Evolutionary conservation across 2,888 invertebrate genomes (phyloP).

Genomic region (Leptarthrus brevirostris): DNA sequence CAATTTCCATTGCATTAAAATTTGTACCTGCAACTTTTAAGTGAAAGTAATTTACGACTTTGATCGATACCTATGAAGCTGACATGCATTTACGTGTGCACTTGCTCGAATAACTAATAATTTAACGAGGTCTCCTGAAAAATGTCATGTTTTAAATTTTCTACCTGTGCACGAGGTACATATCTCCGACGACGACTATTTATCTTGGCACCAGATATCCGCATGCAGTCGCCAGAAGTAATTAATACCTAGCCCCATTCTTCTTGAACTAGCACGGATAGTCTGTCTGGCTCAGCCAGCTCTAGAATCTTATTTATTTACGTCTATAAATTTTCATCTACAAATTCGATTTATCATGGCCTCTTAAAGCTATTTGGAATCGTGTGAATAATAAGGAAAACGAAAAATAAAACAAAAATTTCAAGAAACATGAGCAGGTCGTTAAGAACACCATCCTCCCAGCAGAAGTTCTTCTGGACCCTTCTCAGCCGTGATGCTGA

Average conservation of each 20-base stretch:
- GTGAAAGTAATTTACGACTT: conserved; percentile 28
- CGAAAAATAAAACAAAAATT: conserved; percentile 16
- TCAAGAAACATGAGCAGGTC: conserved; percentile 46
- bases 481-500: not conserved
- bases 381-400: conserved; percentile 48
- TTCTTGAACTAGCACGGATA: not conserved
- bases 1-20: no score
- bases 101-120: conserved; percentile 12
- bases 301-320: conserved; percentile 48
- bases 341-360: conserved; percentile 52
- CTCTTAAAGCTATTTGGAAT: conserved; percentile 49
- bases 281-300: conserved; percentile 2
- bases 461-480: conserved; percentile 10
- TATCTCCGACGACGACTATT: conserved; percentile 4
- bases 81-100: not conserved
- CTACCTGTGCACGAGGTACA: conserved; percentile 14
- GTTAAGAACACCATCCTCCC: conserved; percentile 45
- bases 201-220: conserved; percentile 37
- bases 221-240: conserved; percentile 36
- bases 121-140: conserved; percentile 27
- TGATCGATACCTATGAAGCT: not conserved
- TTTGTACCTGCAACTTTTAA: not conserved
- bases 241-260: conserved; percentile 27
- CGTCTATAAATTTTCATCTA: conserved; percentile 50
- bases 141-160: conserved; percentile 25